Evolutionary conservation across 2,797 vertebrate species (phyloP).

Genomic region (Meriones psammophilus): DNA sequence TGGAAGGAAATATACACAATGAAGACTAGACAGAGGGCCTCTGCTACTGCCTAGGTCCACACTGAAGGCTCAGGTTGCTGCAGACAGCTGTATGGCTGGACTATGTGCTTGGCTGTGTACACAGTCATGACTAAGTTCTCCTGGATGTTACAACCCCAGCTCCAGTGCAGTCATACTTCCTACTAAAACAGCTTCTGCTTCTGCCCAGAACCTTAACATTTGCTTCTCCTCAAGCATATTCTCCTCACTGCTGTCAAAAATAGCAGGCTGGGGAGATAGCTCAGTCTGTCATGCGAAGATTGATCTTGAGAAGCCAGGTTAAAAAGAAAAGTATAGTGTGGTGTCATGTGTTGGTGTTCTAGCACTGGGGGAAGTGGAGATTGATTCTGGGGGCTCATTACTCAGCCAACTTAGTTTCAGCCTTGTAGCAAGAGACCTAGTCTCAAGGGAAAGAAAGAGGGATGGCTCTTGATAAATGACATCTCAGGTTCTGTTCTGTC

Average conservation of each 20-base stretch:
- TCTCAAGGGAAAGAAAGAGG: not conserved
- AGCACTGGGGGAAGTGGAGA: not conserved
- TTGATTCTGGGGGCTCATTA: not conserved
- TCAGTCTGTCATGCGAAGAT: not conserved
- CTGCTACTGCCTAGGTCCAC: not conserved
- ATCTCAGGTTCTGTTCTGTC: not conserved
- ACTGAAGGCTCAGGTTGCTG: not conserved
- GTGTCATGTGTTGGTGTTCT: not conserved
- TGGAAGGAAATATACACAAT: not conserved
- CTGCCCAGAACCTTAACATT: not conserved
- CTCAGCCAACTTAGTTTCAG: not conserved
- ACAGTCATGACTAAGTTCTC: rapidly evolving
- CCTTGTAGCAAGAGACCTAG: not conserved
- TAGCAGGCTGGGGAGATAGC: not conserved
- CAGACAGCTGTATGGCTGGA: not conserved
- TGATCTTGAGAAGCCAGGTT: not conserved
- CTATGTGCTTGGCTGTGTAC: not conserved
- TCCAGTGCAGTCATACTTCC: not conserved
- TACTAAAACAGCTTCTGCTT: not conserved
- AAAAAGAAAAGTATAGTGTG: not conserved
- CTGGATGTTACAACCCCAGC: not conserved
- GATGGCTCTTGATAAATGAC: not conserved
- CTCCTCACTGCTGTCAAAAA: not conserved
- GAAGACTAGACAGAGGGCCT: not conserved
- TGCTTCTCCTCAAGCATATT: not conserved